A percentile compares a stretch with the other conserved stretches of the same genome.
These are phyloP conservation scores for Empidonax alnorum DNA, from an alignment of 2,113 vertebrate genomes.

Conservation along the genomic window DNA sequence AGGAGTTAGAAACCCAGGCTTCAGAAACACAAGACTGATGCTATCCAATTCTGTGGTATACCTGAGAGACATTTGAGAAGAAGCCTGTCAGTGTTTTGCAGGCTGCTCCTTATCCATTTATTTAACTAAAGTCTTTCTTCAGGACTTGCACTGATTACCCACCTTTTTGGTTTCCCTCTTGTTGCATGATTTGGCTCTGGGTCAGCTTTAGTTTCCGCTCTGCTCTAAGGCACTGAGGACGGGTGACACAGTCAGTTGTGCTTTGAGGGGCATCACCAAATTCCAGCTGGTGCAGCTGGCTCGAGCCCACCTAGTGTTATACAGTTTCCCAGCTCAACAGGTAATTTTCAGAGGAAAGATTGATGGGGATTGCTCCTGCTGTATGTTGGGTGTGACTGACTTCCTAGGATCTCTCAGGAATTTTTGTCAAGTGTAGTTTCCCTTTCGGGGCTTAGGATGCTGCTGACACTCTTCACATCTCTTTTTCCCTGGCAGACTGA, in stretches of 20 bases:
- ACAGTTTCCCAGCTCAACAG: background rate
- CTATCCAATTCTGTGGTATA: background rate
- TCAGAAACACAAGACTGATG: background rate
- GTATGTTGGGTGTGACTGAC: background rate
- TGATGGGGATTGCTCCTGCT: background rate
- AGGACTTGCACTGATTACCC: background rate
- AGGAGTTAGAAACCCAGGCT: background rate
- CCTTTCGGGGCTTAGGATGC: background rate
- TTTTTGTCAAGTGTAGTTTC: background rate
- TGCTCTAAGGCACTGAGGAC: background rate
- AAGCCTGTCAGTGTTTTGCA: background rate
- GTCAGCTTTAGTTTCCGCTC: background rate
- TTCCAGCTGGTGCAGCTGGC: background rate
- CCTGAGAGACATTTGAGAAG: background rate
- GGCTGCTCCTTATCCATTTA: background rate
- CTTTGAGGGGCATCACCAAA: background rate
- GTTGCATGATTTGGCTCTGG: background rate
- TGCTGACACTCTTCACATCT: background rate
- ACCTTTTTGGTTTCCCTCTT: background rate
- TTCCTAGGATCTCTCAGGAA: background rate
- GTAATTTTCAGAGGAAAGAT: background rate
- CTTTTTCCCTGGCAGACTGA: background rate
- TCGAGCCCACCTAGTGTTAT: background rate
- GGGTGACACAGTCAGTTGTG: background rate
- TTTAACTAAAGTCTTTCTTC: background rate